Percentiles rank a stretch among this genome's conserved stretches.
These are phyloP conservation scores for Mechanitis messenoides DNA, from an alignment of 2,888 invertebrate genomes.

Conservation along the genomic window DNA sequence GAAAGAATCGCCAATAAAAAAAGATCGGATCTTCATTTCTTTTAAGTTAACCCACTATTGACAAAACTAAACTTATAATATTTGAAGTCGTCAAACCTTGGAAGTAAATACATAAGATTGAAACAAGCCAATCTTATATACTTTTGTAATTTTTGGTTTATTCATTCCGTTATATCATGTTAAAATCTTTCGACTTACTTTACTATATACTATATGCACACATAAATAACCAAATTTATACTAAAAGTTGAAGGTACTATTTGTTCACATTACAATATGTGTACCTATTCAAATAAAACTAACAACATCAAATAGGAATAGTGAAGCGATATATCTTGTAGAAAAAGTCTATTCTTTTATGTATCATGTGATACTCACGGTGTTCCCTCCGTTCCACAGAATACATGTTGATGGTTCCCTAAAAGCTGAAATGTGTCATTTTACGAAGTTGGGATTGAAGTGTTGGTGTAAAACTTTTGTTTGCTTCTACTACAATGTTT, in stretches of 20 bases:
- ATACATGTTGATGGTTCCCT: conserved; percentile 20
- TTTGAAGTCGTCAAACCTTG: conserved; percentile 17
- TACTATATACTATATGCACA: too few relatives aligned
- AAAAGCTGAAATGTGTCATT: conserved; percentile 30
- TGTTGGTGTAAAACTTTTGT: conserved; percentile 41
- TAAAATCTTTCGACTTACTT: too few relatives aligned
- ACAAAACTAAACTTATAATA: conserved; percentile 21
- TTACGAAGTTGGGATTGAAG: conserved; percentile 38
- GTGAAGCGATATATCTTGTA: conserved; percentile 39
- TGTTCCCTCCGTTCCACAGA: conserved; percentile 20
- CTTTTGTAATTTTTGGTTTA: too few relatives aligned
- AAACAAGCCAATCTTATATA: conserved; percentile 1
- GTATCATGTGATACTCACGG: conserved; percentile 27
- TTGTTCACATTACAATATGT: conserved; percentile 14
- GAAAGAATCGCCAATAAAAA: conserved; percentile 24
- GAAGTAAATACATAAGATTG: conserved; percentile 19
- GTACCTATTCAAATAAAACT: conserved; percentile 29
- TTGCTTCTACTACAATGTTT: conserved; percentile 34
- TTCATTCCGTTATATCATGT: too few relatives aligned
- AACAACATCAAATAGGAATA: conserved; percentile 39
- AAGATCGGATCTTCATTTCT: conserved; percentile 20
- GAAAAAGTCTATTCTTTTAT: conserved; percentile 33
- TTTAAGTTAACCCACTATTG: conserved; percentile 24
- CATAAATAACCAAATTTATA: too few relatives aligned
- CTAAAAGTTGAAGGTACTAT: neutral